Percentiles rank a stretch among this genome's conserved stretches.
Conservation (phyloP, 2,113 vertebrate genomes). For the Bubalus kerabau region DNA sequence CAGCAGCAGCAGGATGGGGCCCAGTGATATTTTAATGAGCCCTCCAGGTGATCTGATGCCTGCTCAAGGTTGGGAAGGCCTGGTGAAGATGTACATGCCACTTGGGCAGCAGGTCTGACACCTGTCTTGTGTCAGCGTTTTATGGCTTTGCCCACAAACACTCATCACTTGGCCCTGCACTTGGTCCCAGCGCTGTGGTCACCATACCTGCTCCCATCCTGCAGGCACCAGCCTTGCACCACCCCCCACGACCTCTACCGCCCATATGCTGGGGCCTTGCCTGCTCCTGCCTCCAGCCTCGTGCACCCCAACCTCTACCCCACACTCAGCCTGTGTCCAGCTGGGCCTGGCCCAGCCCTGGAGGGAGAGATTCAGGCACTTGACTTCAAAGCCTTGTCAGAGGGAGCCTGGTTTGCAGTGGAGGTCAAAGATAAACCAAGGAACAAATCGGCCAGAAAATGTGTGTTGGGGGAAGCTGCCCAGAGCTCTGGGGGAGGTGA, state of each 20-base stretch:
- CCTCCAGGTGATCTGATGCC: background rate
- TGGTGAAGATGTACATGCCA: background rate
- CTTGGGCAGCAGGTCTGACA: no score
- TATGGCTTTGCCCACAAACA: background rate
- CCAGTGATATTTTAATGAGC: background rate
- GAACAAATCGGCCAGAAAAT: conserved; percentile 43
- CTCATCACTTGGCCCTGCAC: background rate
- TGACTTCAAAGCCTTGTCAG: conserved; percentile 67
- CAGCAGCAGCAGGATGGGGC: background rate
- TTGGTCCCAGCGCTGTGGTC: background rate
- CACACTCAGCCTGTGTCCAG: conserved; percentile 29
- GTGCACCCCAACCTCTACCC: conserved; percentile 36
- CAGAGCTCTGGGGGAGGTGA: background rate
- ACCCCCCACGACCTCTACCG: background rate
- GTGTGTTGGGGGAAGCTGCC: background rate
- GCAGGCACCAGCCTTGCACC: background rate
- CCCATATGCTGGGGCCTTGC: background rate
- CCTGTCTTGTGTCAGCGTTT: background rate
- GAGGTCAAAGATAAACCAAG: conserved; percentile 66
- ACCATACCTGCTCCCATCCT: background rate
- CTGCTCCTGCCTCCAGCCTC: background rate
- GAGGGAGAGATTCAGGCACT: conserved; percentile 52
- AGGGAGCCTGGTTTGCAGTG: conserved; percentile 42
- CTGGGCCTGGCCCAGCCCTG: conserved; percentile 34
- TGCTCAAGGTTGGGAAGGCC: background rate